Evolutionary conservation across 2,888 invertebrate genomes (phyloP), one percentile per base, ranked within the genome.

Genomic region (Linyphia triangularis): DNA sequence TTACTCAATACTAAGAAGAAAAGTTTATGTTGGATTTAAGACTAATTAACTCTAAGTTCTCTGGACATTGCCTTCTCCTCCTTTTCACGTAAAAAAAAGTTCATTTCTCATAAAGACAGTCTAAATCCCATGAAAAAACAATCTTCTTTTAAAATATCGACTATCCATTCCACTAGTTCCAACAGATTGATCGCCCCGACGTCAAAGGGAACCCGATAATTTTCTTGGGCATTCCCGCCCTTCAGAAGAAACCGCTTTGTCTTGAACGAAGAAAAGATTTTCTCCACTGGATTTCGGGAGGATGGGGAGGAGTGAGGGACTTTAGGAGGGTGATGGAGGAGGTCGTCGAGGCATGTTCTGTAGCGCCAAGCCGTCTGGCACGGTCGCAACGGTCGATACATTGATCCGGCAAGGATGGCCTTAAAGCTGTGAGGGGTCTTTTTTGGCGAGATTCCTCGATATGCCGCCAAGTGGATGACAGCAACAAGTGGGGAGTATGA

Each of bases 311-410:
- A 33, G 26, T 7, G 40, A 16, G 78, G 65, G 78, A 78, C 63
- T 63, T 57, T 19, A 61, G 22, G 61, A 33, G 28, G 33, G 33
- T 9, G 13, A 26, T 13, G 7, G 61, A 9, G 75, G 73, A 6
- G 65, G 77, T 22, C 30, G 67, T 37, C 26, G 70, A 28, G n/a
- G 73, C 24, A 67, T 59, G 81, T 57, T 67, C 59, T 37, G 81
- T 86, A 73, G 79, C 86, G 86, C 43, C 86, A 86, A 67, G 86
- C 86, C 73, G 86, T 85, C 85, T 85, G 85, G 85, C 72, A 72
- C 28, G 43, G 51, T 28, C 79, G 81, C 40, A 65, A 43, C 22
- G 81, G 73, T 86, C 86, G 86, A 86, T 86, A 75, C 67, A 86
- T 81, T 81, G 81, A 86, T 79, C 85, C 63, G 28, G 24, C 5